Base-by-base conservation (phyloP, 2,888 invertebrate genomes). In the Nemotelus nigrinus region DNA sequence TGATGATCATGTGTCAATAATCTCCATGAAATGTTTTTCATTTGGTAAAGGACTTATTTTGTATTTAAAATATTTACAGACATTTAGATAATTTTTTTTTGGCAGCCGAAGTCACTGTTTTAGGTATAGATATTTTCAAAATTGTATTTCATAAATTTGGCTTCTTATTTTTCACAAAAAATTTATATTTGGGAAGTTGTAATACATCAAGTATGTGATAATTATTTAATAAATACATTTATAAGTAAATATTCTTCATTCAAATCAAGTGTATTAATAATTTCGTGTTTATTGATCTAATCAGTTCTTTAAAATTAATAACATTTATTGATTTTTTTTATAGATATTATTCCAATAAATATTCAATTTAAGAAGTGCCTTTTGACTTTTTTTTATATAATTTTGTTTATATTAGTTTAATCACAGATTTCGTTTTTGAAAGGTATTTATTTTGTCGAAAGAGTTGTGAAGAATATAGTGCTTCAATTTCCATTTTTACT, bases 21-120 rank as follows among this genome's bases (percentile, higher is more conserved):
- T 25, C 25, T 25, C 25, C 25, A 25, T 25, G 25, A 25, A 25
- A 68, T 64, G 10, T 43, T 57, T 57, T 53, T 53, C 10, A 8
- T 6, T 53, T 10, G 53, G 25, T 57, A 57, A 3, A 57, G 4
- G 10, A 57, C 25, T 4, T 57, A 25, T 25, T 25, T 7, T 7
- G 57, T 47, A 25, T 25, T 25, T 25, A 25, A 25, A 25, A 1
- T 25, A 25, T 25, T 25, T 25, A 25, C 25, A 25, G 25, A 25
- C 25, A 25, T 25, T 72, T 58, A 45, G 41, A 53, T 72, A 44
- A 44, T 65, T 65, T 76, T 57, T 76, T 65, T 64, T 55, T 65
- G 25, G 45, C n/a, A 25, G 41, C 84, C 84, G 83, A 84, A 86
- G 86, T 86, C 86, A 86, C 86, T 85, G 86, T 86, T 86, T 86